These are phyloP conservation scores for Trinorchestia longiramus DNA, from an alignment of 1,140 invertebrate genomes.

Conservation along the genomic window DNA sequence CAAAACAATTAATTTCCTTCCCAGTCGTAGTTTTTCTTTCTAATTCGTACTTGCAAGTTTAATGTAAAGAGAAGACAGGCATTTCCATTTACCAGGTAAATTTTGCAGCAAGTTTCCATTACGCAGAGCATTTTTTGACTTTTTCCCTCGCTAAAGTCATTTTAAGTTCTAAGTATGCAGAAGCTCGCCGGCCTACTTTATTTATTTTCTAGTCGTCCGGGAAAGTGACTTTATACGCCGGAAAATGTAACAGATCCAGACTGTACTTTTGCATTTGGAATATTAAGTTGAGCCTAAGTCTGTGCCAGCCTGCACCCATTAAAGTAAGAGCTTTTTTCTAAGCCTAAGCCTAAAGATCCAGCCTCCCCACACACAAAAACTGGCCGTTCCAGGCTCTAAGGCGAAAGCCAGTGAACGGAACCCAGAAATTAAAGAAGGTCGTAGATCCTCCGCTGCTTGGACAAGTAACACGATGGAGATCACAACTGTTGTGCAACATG, in stretches of 20 bases:
- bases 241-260: not conserved
- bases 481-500: no score
- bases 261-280: not conserved
- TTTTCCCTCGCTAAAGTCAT: not conserved
- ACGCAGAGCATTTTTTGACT: not conserved
- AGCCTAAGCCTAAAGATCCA: not conserved
- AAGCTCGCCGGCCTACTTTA: not conserved
- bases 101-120: not conserved
- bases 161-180: not conserved
- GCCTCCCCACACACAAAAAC: not conserved
- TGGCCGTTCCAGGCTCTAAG: not conserved
- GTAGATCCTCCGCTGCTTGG: no score
- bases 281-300: not conserved
- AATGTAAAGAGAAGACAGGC: not conserved
- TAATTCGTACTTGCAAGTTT: not conserved
- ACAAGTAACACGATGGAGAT: no score
- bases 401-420: no score
- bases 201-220: not conserved
- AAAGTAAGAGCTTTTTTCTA: conserved; percentile 13
- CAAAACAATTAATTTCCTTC: not conserved
- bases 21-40: not conserved
- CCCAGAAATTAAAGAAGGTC: no score
- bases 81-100: not conserved
- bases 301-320: not conserved
- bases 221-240: not conserved